A percentile compares a stretch with the other conserved stretches of the same genome.
Conservation (phyloP, 2,888 invertebrate genomes). For the Aplocera efformata region DNA sequence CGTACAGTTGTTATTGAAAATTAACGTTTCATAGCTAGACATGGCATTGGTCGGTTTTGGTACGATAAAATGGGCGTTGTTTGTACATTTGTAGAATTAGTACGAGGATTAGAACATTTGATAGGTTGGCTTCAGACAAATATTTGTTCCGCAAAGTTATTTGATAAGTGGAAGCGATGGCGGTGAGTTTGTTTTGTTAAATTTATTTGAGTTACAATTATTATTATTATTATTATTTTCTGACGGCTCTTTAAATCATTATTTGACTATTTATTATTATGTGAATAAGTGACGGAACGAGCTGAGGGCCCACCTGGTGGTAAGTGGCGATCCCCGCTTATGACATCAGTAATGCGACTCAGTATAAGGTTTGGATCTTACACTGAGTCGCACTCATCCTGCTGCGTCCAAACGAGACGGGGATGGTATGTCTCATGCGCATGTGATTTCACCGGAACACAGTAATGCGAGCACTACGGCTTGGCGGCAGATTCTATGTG, state of each 20-base stretch:
- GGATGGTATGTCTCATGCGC: no score
- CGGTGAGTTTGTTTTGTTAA: constrained; percentile 7
- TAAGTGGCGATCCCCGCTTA: no score
- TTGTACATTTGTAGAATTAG: constrained; percentile 53
- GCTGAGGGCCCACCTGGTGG: no score
- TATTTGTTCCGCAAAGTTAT: constrained; percentile 10
- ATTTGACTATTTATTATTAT: no score
- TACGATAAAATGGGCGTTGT: constrained; percentile 72
- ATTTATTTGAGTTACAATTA: not conserved
- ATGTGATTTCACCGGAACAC: no score
- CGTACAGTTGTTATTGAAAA: constrained; percentile 22
- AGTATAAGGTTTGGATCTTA: no score
- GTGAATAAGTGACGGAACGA: no score
- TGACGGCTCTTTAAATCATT: not conserved
- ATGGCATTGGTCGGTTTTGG: constrained; percentile 75
- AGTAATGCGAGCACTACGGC: no score
- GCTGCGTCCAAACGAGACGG: no score
- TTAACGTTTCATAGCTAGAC: constrained; percentile 44
- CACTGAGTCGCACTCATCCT: no score
- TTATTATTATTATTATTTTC: not conserved
- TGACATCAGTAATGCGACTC: no score
- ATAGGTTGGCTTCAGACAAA: constrained; percentile 20
- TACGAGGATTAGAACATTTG: constrained; percentile 30
- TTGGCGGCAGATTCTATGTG: no score
- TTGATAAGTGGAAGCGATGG: constrained; percentile 1